A percentile compares a stretch with the other conserved stretches of the same genome.
phyloP scores from a whole-genome alignment of 2,888 invertebrate genomes.

The Axea sp. region DNA sequence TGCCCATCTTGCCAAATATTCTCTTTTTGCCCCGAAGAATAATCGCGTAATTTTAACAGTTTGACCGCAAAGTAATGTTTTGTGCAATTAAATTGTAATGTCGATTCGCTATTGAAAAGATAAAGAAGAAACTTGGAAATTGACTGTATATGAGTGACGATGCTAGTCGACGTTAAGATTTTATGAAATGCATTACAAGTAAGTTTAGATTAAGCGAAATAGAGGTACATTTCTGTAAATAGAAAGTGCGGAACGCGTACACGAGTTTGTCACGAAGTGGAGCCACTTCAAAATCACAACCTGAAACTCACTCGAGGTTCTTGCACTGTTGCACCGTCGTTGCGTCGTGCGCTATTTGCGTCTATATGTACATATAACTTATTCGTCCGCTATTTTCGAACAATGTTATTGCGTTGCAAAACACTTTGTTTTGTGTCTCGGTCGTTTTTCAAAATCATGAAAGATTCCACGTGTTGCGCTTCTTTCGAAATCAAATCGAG shows the following conservation, averaged over 20 bases:
- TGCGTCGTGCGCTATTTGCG: constrained; percentile 7
- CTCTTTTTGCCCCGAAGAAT: constrained; percentile 8
- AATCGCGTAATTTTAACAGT: constrained; percentile 9
- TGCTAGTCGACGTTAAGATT: constrained; percentile 72
- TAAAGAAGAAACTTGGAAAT: constrained; percentile 26
- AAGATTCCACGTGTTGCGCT: constrained; percentile 24
- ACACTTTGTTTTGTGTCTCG: constrained; percentile 4
- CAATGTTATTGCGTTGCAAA: constrained; percentile 31
- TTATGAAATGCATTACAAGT: constrained; percentile 52
- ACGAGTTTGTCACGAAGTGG: constrained; percentile 37
- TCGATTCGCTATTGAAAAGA: constrained; percentile 2
- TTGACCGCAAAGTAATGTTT: constrained; percentile 19
- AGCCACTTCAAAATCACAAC: constrained; percentile 41
- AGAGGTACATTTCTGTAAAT: constrained; percentile 62
- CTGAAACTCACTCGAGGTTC: constrained; percentile 23
- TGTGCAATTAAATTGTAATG: constrained; percentile 2
- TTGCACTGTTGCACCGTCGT: constrained; percentile 27
- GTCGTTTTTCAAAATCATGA: constrained; percentile 18
- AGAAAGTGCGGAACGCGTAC: constrained; percentile 42
- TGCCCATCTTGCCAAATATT: constrained; percentile 47
- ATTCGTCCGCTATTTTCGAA: constrained; percentile 40
- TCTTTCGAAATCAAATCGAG: background rate
- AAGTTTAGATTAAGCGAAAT: constrained; percentile 57
- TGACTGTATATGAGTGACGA: constrained; percentile 69
- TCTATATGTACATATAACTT: constrained; percentile 18